These are phyloP conservation scores for Pseudochromis fuscus DNA, from an alignment of 2,797 vertebrate species.

Conservation along the genomic window DNA sequence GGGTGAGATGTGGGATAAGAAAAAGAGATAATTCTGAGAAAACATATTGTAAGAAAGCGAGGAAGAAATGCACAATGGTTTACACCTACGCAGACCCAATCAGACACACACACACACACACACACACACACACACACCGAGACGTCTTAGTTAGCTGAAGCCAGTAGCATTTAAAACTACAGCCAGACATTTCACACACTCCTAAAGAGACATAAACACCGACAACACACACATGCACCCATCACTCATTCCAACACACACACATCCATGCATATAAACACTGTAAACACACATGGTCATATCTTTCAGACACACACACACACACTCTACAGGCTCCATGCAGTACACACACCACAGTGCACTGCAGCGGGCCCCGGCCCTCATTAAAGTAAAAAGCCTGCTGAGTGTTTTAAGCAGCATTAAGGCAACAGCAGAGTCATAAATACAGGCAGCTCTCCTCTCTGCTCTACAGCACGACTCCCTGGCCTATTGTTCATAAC, in stretches of 20 bases:
- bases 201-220: constrained; percentile 34
- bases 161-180: constrained; percentile 55
- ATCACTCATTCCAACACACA: constrained; percentile 42
- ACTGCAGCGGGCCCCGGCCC: constrained; percentile 58
- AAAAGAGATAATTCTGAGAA: constrained; percentile 78
- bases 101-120: constrained; percentile 59
- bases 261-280: neutral
- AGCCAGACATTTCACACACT: constrained; percentile 57
- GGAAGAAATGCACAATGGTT: constrained; percentile 71
- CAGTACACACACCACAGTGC: constrained; percentile 39
- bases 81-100: constrained; percentile 73
- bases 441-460: constrained; percentile 68
- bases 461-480: constrained; percentile 59
- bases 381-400: constrained; percentile 82
- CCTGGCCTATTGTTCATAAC: constrained; percentile 62
- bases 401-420: constrained; percentile 80
- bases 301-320: constrained; percentile 44
- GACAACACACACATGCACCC: constrained; percentile 28
- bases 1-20: constrained; percentile 59
- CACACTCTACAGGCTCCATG: neutral
- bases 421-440: constrained; percentile 70
- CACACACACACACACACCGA: constrained; percentile 55
- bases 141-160: constrained; percentile 56
- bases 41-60: constrained; percentile 76
- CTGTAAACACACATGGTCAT: neutral